Base-by-base conservation (phyloP, 2,888 invertebrate genomes). In the Gasteruption jaculator region DNA sequence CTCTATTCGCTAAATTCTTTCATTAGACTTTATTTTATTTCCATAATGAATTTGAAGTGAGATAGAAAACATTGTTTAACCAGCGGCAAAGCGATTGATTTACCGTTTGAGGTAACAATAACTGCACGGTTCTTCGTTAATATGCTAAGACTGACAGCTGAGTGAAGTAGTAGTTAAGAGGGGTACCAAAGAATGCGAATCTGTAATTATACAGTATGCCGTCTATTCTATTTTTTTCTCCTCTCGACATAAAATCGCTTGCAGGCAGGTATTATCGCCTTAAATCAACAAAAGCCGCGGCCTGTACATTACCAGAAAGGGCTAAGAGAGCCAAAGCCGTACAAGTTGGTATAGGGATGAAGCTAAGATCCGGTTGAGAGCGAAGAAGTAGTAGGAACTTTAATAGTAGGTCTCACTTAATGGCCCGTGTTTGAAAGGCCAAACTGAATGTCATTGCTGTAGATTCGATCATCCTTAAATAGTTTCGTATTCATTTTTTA, bases 401-500 rank as follows among this genome's bases (percentile, higher is more conserved):
- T 66, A 67, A 67, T 67, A 64, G 58, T 55, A 60, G 65, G 64
- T 57, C 64, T 67, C 55, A 55, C 62, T 65, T 65, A 65, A 67
- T 67, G 62, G 64, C 61, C 60, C 51, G 52, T 53, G 58, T 58
- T 56, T 54, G 47, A 43, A 46, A 49, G 48, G 50, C 53, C 57
- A 62, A 65, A 65, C 61, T 56, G 58, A 66, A 65, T 66, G 65
- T 66, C 66, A 66, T 66, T 66, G 66, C 63, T 50, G 55, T 59
- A 60, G 63, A 64, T 66, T 66, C 63, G 58, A 60, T 62, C 58
- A 56, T 54, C 8, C 18, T 30, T 14, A 10, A 10, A 12, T 12
- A 14, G 8, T 11, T n/a, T 11, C 2, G 4, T 33, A 5, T 11
- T 36, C 12, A 18, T 24, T 12, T 24, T 36, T 14, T 22, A 2